A percentile compares a stretch with the other conserved stretches of the same genome.
Conservation (phyloP, 2,888 invertebrate species). For the Ormyrus labotus region DNA sequence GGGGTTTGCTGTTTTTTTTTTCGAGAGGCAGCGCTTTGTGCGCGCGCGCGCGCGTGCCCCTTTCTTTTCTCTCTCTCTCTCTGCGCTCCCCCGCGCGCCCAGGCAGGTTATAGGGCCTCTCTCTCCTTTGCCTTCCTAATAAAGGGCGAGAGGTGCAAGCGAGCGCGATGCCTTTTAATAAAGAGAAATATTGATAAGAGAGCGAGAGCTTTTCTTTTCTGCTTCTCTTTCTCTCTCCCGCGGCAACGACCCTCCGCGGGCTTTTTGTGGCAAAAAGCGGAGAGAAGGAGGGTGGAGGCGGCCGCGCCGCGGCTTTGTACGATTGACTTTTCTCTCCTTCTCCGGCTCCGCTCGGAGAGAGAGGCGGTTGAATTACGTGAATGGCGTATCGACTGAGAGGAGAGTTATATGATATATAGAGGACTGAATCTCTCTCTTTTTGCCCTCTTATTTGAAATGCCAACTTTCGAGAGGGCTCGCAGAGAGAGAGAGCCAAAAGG, state of each 20-base stretch:
- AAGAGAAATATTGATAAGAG: conserved; percentile 55
- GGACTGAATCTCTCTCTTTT: conserved; percentile 2
- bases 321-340: conserved; percentile 38
- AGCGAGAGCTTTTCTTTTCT: conserved; percentile 27
- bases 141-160: conserved; percentile 48
- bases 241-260: not conserved
- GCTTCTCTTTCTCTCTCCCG: conserved; percentile 9
- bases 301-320: conserved; percentile 32
- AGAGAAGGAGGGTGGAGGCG: too few species aligned
- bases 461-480: conserved; percentile 18
- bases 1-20: too few species aligned
- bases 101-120: not conserved
- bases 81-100: not conserved
- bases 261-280: conserved; percentile 21
- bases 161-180: conserved; percentile 57
- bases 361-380: conserved; percentile 47
- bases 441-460: conserved; percentile 7
- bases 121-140: conserved; percentile 1
- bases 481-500: not conserved
- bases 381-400: conserved; percentile 52
- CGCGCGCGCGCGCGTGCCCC: not conserved
- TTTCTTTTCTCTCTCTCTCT: not conserved
- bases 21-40: not conserved
- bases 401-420: conserved; percentile 17
- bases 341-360: not conserved